Percentiles rank a stretch among this genome's conserved stretches.
Conservation (phyloP, 1,140 invertebrate genomes). For the Periplaneta americana region DNA sequence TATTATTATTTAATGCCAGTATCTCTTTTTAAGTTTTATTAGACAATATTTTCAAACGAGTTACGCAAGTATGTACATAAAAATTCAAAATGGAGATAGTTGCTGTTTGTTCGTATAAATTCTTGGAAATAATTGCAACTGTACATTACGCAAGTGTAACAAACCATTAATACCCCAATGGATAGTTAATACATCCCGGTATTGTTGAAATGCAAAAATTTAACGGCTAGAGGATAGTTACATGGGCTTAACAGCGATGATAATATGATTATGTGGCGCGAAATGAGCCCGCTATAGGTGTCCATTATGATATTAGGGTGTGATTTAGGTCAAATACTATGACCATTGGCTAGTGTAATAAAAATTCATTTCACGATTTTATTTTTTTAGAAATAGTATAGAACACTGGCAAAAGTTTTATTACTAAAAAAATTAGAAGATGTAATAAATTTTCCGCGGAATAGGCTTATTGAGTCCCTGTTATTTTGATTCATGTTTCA, state of each 20-base stretch:
- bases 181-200: neutral
- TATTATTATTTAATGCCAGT: too few relatives aligned
- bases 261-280: neutral
- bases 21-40: too few relatives aligned
- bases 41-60: too few relatives aligned
- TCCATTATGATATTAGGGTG: neutral
- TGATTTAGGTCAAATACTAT: neutral
- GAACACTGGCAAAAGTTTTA: neutral
- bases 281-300: neutral
- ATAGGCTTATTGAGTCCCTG: neutral
- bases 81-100: too few relatives aligned
- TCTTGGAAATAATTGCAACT: too few relatives aligned
- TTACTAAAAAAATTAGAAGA: neutral
- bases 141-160: neutral
- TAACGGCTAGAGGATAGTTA: neutral
- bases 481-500: neutral
- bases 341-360: neutral
- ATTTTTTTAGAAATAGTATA: neutral
- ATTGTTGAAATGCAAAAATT: neutral
- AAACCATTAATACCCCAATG: neutral
- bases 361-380: neutral
- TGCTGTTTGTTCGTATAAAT: too few relatives aligned
- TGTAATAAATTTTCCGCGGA: neutral
- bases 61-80: too few relatives aligned
- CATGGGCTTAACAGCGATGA: neutral